Evolutionary conservation across 2,888 invertebrate species (phyloP).

Genomic region (Agapetus fuscipes): DNA sequence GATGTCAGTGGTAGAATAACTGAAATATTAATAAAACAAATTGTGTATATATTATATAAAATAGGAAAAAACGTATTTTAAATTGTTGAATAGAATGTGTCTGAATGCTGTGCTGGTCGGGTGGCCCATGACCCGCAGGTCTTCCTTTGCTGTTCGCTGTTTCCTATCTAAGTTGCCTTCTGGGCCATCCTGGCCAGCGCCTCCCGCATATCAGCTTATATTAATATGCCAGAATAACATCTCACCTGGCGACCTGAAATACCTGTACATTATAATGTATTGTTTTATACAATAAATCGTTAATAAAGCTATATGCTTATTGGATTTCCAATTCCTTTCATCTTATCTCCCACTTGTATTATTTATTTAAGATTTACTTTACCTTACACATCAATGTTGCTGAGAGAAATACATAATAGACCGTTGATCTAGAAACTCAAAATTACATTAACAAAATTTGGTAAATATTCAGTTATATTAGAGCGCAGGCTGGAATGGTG

Average conservation of each 20-base stretch:
- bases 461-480: no score
- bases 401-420: no score
- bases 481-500: no score
- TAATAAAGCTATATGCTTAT: conserved; percentile 35
- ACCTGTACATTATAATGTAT: conserved; percentile 53
- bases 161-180: no score
- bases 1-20: conserved; percentile 22
- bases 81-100: conserved; percentile 22
- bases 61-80: conserved; percentile 22
- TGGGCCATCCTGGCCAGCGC: no score
- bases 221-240: conserved; percentile 15
- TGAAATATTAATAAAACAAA: conserved; percentile 21
- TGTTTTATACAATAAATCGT: conserved; percentile 52
- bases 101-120: conserved; percentile 18
- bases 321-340: conserved; percentile 12
- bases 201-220: conserved; percentile 12
- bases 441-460: no score
- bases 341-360: conserved; percentile 1
- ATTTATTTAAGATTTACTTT: no score
- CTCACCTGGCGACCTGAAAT: conserved; percentile 28
- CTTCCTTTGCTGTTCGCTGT: no score
- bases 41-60: conserved; percentile 22
- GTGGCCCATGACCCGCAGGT: conserved; percentile 5
- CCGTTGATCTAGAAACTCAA: no score
- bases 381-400: no score